Evolutionary conservation across 2,888 invertebrate genomes (phyloP), one percentile per base, ranked within the genome.

Genomic region (Synergus umbraculus): DNA sequence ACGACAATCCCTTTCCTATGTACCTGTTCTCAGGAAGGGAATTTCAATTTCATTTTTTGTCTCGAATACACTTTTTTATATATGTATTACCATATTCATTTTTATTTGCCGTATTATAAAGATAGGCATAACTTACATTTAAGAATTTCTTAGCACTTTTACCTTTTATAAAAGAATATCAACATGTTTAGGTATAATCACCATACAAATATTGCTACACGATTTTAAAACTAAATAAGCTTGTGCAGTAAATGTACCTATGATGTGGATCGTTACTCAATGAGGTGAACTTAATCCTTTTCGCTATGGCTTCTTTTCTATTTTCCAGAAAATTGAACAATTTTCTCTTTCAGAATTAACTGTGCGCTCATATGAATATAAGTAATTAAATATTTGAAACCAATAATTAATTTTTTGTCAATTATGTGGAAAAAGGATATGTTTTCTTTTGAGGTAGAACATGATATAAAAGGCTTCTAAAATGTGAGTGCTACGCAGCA

Each of bases 381-480:
- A 54, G 12, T 54, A 54, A 54, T 15, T 54, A 5, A 54, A 54
- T 54, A 54, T 54, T 54, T 10, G 1, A 5, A 54, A 54, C 15
- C 15, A 54, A 5, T 5, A 46, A 43, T 44, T 13, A 22, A 46
- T 18, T 65, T 41, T 65, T 65, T 41, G 13, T 1, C 4, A 66
- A 44, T 67, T 22, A 46, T 67, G 37, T 73, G 73, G 73, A 73
- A 54, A 58, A 58, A 73, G 54, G 73, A 73, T 73, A 54, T 2
- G 37, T 54, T 41, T 73, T 41, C 10, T 54, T 73, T 54, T 41
- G 12, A 54, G 37, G 54, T 58, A 54, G 37, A 73, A 49, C 41
- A 49, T 54, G 41, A 54, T 73, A n/a, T 49, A 54, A 73, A 41
- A 58, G 73, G 54, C 54, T 73, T 58, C 73, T 18, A 73, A 69